Evolutionary conservation across 2,888 invertebrate genomes (phyloP).

Genomic region (Melanargia galathea): DNA sequence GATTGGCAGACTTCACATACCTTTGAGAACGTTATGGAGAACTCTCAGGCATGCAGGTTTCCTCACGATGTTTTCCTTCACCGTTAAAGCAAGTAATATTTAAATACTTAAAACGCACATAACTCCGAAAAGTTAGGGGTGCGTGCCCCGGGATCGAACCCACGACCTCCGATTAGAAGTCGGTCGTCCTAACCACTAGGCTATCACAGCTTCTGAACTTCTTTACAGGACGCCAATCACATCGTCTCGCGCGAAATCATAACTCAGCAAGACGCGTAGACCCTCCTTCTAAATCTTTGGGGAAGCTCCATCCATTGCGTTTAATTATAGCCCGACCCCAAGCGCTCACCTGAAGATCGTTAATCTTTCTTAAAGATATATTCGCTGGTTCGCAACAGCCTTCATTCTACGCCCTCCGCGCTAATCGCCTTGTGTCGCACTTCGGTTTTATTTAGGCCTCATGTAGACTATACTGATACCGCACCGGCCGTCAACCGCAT

Average conservation of each 20-base stretch:
- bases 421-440: slow-evolving; percentile 72
- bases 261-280: slow-evolving; percentile 75
- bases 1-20: too few species aligned
- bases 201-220: too few species aligned
- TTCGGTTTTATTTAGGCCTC: slow-evolving; percentile 18
- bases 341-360: slow-evolving; percentile 77
- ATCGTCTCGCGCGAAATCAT: slow-evolving; percentile 75
- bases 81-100: too few species aligned
- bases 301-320: slow-evolving; percentile 79
- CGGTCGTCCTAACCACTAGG: too few species aligned
- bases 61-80: too few species aligned
- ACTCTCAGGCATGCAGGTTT: too few species aligned
- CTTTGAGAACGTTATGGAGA: too few species aligned
- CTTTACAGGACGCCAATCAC: slow-evolving; percentile 77
- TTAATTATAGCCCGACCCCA: slow-evolving; percentile 79
- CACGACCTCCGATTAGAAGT: too few species aligned
- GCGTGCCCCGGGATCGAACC: too few species aligned
- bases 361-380: slow-evolving; percentile 82
- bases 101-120: too few species aligned
- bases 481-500: not conserved
- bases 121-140: too few species aligned
- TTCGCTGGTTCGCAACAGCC: slow-evolving; percentile 64
- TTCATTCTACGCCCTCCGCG: slow-evolving; percentile 60
- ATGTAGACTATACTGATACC: not conserved
- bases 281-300: slow-evolving; percentile 76